Evolutionary conservation across 23 tunicate species (phyloP), one percentile per base, ranked within the genome.

Genomic region (Trididemnum miniatum): DNA sequence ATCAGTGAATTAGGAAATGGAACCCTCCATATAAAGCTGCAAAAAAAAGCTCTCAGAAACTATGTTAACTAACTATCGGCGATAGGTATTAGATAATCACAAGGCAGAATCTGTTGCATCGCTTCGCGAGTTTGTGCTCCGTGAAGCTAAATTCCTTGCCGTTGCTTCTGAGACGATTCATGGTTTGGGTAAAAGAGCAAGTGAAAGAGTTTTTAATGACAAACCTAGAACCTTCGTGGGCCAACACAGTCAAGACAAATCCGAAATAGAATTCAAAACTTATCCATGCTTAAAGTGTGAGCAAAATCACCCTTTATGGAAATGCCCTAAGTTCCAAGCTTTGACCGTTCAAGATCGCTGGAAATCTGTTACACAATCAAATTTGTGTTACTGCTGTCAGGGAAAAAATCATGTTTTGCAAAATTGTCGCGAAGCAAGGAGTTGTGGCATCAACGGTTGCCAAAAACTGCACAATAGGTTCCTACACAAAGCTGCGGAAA

Each of bases 111-210:
- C 38, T 67, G 75, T 67, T 31, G 2, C 4, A 5, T 3, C 75
- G 3, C 18, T 67, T 2, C 37, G 75, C 2, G 38, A 30, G 4
- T 67, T 31, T 32, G 75, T 67, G 12, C 75, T 31, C 15, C 37
- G 75, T 9, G 75, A 67, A 30, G 75, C 75, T 3, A 38, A 67
- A 22, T 67, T 67, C 38, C 38, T 4, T 4, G 31, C 75, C 4
- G 38, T 32, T 22, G 75, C 75, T 12, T 32, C 37, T 3, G 75
- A 67, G 25, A 67, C 75, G 7, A 67, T 67, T 67, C 75, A 67
- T 24, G 75, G 38, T 12, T 12, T 67, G 38, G 75, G 20, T 5
- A 67, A 31, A 33, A 67, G 38, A 67, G n/a, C n/a, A n/a, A n/a
- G n/a, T n/a, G n/a, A n/a, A n/a, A n/a, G n/a, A n/a, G n/a, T n/a